These are phyloP conservation scores for Lycopodina hypogea DNA, from an alignment of 37 sponge, comb jelly and placozoan genomes.

Conservation along the genomic window DNA sequence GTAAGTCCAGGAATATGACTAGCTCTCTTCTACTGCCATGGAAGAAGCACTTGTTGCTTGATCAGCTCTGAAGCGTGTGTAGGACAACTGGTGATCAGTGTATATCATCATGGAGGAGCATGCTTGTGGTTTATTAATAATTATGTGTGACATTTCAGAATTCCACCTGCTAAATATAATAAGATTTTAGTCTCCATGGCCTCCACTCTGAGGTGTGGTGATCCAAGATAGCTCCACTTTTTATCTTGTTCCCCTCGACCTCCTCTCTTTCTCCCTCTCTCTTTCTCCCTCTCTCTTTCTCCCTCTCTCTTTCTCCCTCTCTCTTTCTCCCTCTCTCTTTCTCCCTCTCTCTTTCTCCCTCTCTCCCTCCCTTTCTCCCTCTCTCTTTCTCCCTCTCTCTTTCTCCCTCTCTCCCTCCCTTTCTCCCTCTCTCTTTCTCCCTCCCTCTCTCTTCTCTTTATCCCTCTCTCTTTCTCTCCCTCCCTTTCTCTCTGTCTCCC, in stretches of 20 bases:
- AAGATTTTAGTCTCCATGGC: too few species aligned
- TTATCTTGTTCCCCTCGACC: background rate
- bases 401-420: constrained; percentile 26
- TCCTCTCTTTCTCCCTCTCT: constrained; percentile 29
- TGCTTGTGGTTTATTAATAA: too few species aligned
- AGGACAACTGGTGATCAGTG: too few species aligned
- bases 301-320: constrained; percentile 29
- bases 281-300: constrained; percentile 28
- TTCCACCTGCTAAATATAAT: too few species aligned
- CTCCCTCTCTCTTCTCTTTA: background rate
- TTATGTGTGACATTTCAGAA: too few species aligned
- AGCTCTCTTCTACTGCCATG: too few species aligned
- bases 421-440: background rate
- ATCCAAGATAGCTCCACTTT: too few species aligned
- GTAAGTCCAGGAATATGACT: too few species aligned
- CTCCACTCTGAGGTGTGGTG: too few species aligned
- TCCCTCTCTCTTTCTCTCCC: background rate
- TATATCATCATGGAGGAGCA: too few species aligned
- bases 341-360: constrained; percentile 40
- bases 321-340: constrained; percentile 17
- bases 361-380: constrained; percentile 26
- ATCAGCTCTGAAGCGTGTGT: too few species aligned
- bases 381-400: constrained; percentile 32
- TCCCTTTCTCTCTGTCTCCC: constrained; percentile 12
- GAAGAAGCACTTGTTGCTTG: too few species aligned